phyloP scores from a whole-genome alignment of 2,888 invertebrate genomes.

The Julus scandinavius region DNA sequence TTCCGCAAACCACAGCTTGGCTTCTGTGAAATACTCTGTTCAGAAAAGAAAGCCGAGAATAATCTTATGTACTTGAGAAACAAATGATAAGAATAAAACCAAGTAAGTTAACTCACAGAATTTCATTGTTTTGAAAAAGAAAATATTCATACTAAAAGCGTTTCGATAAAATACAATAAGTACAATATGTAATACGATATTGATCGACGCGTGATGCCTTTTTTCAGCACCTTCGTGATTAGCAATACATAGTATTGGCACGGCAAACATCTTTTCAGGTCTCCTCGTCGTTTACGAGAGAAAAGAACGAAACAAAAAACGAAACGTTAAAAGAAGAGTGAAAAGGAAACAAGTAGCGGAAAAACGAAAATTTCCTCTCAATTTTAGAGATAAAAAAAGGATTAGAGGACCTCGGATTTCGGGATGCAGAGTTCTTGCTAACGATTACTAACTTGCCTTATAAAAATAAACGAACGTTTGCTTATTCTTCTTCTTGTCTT shows the following conservation, averaged over 20 bases:
- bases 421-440: too few relatives aligned
- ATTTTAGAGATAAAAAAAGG: neutral
- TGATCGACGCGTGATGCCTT: neutral
- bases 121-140: neutral
- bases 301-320: neutral
- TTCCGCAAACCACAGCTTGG: neutral
- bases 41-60: too few relatives aligned
- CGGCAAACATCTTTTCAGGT: conserved; percentile 9
- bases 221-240: conserved; percentile 11
- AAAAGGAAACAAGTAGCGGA: neutral
- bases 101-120: neutral
- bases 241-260: conserved; percentile 27
- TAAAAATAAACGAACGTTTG: too few relatives aligned
- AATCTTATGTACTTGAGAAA: too few relatives aligned
- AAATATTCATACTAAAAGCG: neutral
- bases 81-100: neutral
- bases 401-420: too few relatives aligned
- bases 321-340: neutral
- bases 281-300: neutral
- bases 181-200: neutral
- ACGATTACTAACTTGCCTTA: too few relatives aligned
- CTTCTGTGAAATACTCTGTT: conserved; percentile 4
- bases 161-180: neutral
- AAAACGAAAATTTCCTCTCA: neutral
- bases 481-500: too few relatives aligned